These are phyloP conservation scores for Stenchaetothrips biformis DNA, from an alignment of 2,888 invertebrate species.

Conservation along the genomic window DNA sequence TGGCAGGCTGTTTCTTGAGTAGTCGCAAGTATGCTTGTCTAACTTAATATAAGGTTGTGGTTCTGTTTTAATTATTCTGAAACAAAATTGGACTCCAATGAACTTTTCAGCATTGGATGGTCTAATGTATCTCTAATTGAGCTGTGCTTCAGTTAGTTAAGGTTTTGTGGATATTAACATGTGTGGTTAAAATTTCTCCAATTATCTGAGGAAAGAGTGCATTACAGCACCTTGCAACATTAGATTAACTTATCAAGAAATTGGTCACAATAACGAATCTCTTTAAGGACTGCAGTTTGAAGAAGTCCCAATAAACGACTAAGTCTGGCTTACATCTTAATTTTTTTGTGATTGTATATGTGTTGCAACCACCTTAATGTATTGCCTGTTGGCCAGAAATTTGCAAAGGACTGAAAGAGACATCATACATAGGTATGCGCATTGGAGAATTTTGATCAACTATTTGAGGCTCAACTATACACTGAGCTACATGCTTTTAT, in stretches of 20 bases:
- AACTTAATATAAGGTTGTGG: conserved; percentile 19
- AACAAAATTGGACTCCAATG: neutral
- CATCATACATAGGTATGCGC: conserved; percentile 1
- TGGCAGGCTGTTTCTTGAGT: conserved; percentile 10
- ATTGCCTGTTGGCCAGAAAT: neutral
- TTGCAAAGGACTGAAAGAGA: neutral
- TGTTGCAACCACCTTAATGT: neutral
- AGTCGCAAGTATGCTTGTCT: neutral
- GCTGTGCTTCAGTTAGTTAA: neutral
- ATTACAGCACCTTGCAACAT: neutral
- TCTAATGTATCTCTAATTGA: neutral
- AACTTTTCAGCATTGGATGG: neutral
- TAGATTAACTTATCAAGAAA: neutral
- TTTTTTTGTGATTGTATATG: neutral
- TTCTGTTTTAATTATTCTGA: conserved; percentile 3
- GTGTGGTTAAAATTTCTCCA: neutral
- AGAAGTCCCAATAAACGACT: neutral
- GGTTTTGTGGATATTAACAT: conserved; percentile 7
- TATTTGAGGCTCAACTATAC: conserved; percentile 8
- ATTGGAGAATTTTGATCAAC: conserved; percentile 21
- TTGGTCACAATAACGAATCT: conserved; percentile 19
- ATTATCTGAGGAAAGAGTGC: neutral
- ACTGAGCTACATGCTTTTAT: conserved; percentile 2
- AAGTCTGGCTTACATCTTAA: conserved; percentile 15
- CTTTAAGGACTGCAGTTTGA: neutral